phyloP scores from a whole-genome alignment of 2,797 vertebrate genomes.

The Zalophus californianus region DNA sequence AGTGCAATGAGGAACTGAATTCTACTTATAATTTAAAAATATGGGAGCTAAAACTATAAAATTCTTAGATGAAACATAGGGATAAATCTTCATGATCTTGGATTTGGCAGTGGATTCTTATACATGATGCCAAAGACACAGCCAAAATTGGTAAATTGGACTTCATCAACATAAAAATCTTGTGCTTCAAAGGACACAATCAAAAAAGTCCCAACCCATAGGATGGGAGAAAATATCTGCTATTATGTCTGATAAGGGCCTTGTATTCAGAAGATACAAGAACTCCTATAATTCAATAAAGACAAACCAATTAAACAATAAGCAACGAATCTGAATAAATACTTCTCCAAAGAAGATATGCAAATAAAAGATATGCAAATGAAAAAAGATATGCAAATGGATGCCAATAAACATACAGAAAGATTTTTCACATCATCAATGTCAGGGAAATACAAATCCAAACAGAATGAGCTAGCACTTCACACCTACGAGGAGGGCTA shows the following conservation, averaged over 20 bases:
- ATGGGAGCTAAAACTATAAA: neutral
- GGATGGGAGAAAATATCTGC: neutral
- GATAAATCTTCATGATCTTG: neutral
- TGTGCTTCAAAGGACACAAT: neutral
- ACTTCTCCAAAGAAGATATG: neutral
- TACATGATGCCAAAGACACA: neutral
- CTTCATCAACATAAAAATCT: neutral
- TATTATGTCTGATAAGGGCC: neutral
- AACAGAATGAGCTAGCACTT: neutral
- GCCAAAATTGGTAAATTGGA: neutral
- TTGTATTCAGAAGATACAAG: neutral
- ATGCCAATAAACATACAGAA: neutral
- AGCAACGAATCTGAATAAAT: neutral
- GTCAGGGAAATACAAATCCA: neutral
- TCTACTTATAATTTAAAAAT: neutral
- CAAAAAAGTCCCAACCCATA: neutral
- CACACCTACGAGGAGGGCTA: neutral
- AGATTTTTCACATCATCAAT: neutral
- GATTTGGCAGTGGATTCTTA: slow-evolving; percentile 7
- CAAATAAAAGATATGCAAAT: neutral
- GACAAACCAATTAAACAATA: neutral
- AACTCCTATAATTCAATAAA: neutral
- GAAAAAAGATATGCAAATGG: neutral
- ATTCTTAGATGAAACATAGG: neutral
- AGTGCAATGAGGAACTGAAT: neutral